phyloP scores from a whole-genome alignment of 2,888 invertebrate genomes.

The Diarsia mendica region DNA sequence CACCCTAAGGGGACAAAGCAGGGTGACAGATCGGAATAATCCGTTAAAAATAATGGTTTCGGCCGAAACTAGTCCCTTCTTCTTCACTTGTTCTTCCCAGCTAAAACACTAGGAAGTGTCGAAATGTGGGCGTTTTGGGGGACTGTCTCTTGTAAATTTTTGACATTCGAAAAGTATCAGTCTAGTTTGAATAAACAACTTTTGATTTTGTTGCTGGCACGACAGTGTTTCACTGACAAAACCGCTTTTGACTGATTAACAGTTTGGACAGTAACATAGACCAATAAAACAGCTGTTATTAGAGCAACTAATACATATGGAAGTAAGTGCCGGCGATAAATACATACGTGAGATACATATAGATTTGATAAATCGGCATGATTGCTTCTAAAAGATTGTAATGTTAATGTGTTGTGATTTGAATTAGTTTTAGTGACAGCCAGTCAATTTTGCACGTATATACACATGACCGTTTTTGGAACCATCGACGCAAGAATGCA shows the following conservation, averaged over 20 bases:
- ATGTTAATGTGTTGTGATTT: constrained; percentile 23
- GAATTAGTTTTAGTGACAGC: constrained; percentile 1
- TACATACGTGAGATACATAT: constrained; percentile 54
- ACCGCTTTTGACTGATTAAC: background rate
- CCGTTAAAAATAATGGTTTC: background rate
- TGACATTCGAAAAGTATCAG: too few species aligned
- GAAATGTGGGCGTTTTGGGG: too few species aligned
- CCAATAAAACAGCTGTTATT: constrained; percentile 53
- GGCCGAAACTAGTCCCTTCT: background rate
- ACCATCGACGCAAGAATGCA: background rate
- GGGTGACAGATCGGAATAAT: too few species aligned
- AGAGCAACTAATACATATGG: constrained; percentile 51
- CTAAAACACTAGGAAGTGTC: too few species aligned
- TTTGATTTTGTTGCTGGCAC: background rate
- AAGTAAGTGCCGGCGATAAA: constrained; percentile 31
- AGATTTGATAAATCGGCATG: constrained; percentile 27
- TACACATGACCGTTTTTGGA: background rate
- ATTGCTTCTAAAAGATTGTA: constrained; percentile 47
- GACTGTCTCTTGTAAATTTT: too few species aligned
- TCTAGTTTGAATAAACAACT: too few species aligned
- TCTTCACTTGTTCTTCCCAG: too few species aligned
- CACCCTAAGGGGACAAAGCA: too few species aligned
- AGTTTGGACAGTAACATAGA: background rate
- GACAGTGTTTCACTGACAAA: background rate
- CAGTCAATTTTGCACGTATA: background rate